Percentiles rank a stretch among this genome's conserved stretches.
Conservation (phyloP, 2,888 invertebrate species). For the Heliconius cydno region DNA sequence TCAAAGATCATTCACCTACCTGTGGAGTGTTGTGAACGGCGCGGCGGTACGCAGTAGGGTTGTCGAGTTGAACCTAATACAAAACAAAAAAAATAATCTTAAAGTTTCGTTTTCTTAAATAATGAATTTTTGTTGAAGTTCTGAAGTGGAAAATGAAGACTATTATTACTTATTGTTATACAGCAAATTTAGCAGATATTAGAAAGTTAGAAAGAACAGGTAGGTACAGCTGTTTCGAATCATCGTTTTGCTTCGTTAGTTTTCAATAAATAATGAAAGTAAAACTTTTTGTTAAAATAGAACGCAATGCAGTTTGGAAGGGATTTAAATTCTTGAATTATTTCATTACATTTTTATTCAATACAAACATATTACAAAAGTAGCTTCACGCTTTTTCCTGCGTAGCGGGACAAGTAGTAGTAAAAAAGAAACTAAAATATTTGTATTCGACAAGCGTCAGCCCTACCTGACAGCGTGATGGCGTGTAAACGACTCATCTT, state of each 20-base stretch:
- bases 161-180: no score
- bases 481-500: constrained; percentile 35
- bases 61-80: background rate
- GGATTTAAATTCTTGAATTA: background rate
- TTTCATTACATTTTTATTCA: background rate
- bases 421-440: background rate
- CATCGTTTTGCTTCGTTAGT: background rate
- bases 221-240: background rate
- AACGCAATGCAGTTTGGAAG: background rate
- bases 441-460: background rate
- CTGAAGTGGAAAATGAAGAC: background rate
- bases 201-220: background rate
- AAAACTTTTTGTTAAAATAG: background rate
- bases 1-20: constrained; percentile 37
- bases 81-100: background rate
- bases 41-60: constrained; percentile 24
- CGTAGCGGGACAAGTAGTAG: background rate
- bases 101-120: background rate
- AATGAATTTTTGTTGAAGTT: background rate
- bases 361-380: background rate
- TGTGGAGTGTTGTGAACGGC: constrained; percentile 30
- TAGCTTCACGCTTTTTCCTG: no score
- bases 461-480: constrained; percentile 8
- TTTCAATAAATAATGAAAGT: background rate
- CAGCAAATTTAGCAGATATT: background rate